These are phyloP conservation scores for Eciton burchellii DNA, from an alignment of 1,140 invertebrate genomes.

Conservation along the genomic window DNA sequence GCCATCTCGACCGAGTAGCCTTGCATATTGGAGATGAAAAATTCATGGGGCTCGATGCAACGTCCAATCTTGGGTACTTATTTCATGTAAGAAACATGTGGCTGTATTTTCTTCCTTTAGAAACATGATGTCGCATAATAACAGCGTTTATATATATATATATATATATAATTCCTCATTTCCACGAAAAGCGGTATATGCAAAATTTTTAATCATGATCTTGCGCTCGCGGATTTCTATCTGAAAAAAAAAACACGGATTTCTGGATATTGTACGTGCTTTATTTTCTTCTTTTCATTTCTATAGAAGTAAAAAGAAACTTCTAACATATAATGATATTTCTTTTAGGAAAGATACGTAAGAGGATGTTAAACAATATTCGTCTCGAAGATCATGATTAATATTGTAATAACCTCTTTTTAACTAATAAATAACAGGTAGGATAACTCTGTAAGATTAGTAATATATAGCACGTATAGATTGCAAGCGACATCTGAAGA, in stretches of 20 bases:
- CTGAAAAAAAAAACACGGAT: too few relatives aligned
- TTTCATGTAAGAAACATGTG: conserved; percentile 48
- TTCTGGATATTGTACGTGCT: background rate
- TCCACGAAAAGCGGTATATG: background rate
- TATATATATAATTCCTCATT: conserved; percentile 30
- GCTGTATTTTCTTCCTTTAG: conserved; percentile 16
- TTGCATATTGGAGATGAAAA: conserved; percentile 54
- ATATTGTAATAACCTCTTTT: background rate
- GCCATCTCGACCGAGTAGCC: conserved; percentile 37
- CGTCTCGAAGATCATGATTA: background rate
- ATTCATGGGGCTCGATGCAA: conserved; percentile 46
- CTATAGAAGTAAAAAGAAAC: background rate
- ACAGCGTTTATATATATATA: too few relatives aligned
- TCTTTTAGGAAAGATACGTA: background rate
- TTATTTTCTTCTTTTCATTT: background rate
- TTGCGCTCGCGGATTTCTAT: background rate
- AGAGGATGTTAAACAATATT: conserved; percentile 3
- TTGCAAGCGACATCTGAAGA: conserved; percentile 28
- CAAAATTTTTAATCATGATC: background rate
- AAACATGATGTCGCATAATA: conserved; percentile 24
- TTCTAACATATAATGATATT: background rate
- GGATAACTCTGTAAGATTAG: conserved; percentile 14
- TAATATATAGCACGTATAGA: conserved; percentile 9
- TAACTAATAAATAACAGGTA: background rate
- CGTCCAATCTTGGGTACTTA: conserved; percentile 52